Conservation (phyloP, 23 tunicate genomes). For the Diplosoma virens region DNA sequence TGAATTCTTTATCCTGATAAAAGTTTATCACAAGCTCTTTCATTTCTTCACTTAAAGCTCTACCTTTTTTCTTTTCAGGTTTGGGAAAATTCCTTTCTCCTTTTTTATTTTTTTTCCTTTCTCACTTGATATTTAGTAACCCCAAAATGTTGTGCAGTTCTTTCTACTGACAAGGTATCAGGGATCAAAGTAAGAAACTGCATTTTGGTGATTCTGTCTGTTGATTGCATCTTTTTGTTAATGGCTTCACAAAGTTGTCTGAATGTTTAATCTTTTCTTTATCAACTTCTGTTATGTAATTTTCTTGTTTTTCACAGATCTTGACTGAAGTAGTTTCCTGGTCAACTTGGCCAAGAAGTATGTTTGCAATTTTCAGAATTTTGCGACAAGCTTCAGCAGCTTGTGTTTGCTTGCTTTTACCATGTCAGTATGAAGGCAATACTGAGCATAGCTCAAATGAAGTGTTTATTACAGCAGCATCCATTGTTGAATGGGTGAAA, state of each 20-base stretch:
- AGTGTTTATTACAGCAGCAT: slow-evolving; percentile 5
- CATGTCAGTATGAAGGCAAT: slow-evolving; percentile 22
- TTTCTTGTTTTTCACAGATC: slow-evolving; percentile 10
- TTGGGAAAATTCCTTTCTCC: slow-evolving; percentile 14
- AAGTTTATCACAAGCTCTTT: slow-evolving; percentile 28
- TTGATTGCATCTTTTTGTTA: slow-evolving; percentile 13
- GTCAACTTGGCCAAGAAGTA: slow-evolving; percentile 5
- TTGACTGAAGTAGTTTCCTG: slow-evolving; percentile 24
- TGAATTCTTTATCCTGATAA: slow-evolving; percentile 34
- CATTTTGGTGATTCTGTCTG: slow-evolving; percentile 9
- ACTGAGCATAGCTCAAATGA: slow-evolving; percentile 25
- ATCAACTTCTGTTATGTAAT: not conserved
- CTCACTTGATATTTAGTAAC: slow-evolving; percentile 23
- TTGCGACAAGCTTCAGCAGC: slow-evolving; percentile 31
- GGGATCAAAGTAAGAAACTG: slow-evolving; percentile 37
- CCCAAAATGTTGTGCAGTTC: slow-evolving; percentile 26
- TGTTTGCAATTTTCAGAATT: slow-evolving; percentile 22
- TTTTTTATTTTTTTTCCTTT: slow-evolving; percentile 23
- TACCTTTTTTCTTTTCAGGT: slow-evolving; percentile 20
- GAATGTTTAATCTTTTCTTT: slow-evolving; percentile 32
- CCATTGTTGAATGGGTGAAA: slow-evolving; percentile 19
- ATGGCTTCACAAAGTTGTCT: slow-evolving; percentile 24
- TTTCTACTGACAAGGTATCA: slow-evolving; percentile 29
- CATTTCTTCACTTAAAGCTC: too few species aligned
- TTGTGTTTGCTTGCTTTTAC: slow-evolving; percentile 31